Conservation (phyloP, 2,888 invertebrate species). For the Macropis europaea region DNA sequence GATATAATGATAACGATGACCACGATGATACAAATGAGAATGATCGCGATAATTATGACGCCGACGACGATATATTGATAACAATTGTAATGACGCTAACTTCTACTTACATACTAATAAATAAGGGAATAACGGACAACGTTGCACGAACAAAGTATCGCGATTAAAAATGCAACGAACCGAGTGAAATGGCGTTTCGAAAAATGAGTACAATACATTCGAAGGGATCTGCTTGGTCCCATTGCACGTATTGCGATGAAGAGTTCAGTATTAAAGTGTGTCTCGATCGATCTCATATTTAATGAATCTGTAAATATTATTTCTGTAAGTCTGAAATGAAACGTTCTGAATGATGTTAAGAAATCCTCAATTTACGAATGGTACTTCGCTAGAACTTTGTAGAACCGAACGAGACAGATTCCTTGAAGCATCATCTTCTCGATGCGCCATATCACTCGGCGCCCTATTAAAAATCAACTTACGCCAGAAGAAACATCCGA, state of each 20-base stretch:
- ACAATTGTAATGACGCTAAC: slow-evolving; percentile 47
- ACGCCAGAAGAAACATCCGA: not conserved
- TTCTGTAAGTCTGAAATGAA: no score
- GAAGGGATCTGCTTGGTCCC: not conserved
- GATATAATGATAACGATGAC: slow-evolving; percentile 2
- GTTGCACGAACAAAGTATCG: not conserved
- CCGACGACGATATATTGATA: slow-evolving; percentile 23
- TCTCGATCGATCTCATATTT: no score
- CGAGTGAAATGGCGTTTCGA: not conserved
- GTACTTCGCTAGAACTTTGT: not conserved
- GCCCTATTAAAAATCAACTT: not conserved
- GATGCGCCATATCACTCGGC: not conserved
- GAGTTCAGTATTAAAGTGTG: no score
- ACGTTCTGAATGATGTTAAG: no score
- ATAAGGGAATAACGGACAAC: slow-evolving; percentile 25
- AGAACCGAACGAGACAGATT: not conserved
- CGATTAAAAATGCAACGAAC: not conserved
- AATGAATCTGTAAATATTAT: no score
- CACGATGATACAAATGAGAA: slow-evolving; percentile 12
- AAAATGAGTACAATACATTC: not conserved
- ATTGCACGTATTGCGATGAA: not conserved
- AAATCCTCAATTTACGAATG: no score
- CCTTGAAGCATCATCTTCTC: not conserved
- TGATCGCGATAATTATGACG: slow-evolving; percentile 5
- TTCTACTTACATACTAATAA: slow-evolving; percentile 34